Conservation (phyloP, 2,113 vertebrate species). For the Leucosticte australis region DNA sequence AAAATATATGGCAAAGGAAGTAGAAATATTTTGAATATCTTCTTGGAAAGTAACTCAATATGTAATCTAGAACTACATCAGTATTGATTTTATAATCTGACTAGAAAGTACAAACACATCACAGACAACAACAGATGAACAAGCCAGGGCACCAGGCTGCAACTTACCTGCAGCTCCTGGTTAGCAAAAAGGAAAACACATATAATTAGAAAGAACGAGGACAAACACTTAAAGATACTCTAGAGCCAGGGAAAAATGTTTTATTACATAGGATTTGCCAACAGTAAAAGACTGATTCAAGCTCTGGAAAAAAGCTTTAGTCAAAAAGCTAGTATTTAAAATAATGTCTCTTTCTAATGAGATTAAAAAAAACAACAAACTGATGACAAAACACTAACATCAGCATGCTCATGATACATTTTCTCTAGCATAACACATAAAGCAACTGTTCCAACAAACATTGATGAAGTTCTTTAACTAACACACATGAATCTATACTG, state of each 20-base stretch:
- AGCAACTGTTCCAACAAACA: constrained; percentile 69
- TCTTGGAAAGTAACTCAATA: constrained; percentile 34
- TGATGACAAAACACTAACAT: constrained; percentile 73
- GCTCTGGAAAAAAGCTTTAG: constrained; percentile 72
- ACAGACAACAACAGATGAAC: constrained; percentile 68
- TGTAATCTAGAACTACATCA: constrained; percentile 32
- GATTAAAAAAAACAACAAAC: constrained; percentile 52
- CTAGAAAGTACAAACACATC: constrained; percentile 63
- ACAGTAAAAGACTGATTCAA: constrained; percentile 79
- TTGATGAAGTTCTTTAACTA: constrained; percentile 41
- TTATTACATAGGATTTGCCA: constrained; percentile 69
- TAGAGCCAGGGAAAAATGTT: constrained; percentile 70
- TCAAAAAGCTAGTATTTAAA: constrained; percentile 49
- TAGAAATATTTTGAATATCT: constrained; percentile 41
- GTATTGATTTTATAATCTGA: constrained; percentile 55
- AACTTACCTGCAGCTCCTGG: constrained; percentile 99
- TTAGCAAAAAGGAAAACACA: constrained; percentile 93
- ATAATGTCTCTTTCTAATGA: constrained; percentile 33
- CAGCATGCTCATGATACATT: constrained; percentile 69
- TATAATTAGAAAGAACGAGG: constrained; percentile 87
- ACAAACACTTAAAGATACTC: constrained; percentile 80
- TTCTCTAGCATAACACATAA: constrained; percentile 44
- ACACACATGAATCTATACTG: constrained; percentile 64
- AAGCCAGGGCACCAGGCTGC: constrained; percentile 77
- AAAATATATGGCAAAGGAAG: constrained; percentile 44